These are phyloP conservation scores for Synergus umbraculus DNA, from an alignment of 2,888 invertebrate genomes.

Conservation along the genomic window DNA sequence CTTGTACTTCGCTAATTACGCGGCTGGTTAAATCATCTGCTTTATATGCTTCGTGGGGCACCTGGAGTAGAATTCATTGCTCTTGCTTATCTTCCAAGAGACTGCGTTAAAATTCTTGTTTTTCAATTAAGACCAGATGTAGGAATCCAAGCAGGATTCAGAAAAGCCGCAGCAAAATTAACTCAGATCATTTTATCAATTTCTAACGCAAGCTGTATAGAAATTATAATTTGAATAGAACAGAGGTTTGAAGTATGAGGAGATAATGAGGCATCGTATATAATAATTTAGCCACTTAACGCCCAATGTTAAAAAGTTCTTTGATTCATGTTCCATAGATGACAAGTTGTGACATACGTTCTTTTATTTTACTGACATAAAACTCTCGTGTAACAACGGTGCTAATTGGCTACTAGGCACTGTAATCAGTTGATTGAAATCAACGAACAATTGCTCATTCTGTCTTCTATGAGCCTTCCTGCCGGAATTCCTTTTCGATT, in stretches of 20 bases:
- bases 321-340: conserved; percentile 24
- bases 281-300: conserved; percentile 22
- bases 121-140: too few species aligned
- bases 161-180: too few species aligned
- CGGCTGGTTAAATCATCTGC: conserved; percentile 19
- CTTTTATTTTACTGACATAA: conserved; percentile 33
- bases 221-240: conserved; percentile 4
- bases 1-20: conserved; percentile 8
- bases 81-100: neutral
- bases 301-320: conserved; percentile 27
- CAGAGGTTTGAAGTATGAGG: neutral
- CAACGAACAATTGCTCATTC: conserved; percentile 33
- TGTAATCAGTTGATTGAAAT: conserved; percentile 30
- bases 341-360: conserved; percentile 30
- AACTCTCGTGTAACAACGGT: conserved; percentile 18
- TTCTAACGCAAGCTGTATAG: neutral
- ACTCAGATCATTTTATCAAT: too few species aligned
- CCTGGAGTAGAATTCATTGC: neutral
- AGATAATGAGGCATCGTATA: conserved; percentile 16
- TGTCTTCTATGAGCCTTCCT: neutral
- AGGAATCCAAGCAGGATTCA: too few species aligned
- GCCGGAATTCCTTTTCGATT: conserved; percentile 13
- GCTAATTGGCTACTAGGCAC: conserved; percentile 36
- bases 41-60: neutral
- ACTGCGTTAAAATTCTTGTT: too few species aligned